Evolutionary conservation across 2,888 invertebrate genomes (phyloP), one percentile per base, ranked within the genome.

Genomic region (Panopea generosa): DNA sequence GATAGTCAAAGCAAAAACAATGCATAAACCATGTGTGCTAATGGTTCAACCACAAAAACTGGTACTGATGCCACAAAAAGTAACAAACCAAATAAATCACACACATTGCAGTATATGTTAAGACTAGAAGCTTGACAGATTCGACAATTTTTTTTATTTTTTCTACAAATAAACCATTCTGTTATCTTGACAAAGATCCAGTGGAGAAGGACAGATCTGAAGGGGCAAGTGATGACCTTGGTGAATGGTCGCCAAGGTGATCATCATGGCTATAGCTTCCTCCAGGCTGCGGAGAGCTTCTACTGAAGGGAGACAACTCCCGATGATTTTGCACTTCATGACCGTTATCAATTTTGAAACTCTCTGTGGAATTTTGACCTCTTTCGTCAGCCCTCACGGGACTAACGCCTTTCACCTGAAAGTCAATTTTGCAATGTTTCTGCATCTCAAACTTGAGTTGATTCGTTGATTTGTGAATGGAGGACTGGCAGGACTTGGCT

Each of bases 371-470:
- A 29, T 43, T 45, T 18, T 43, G 60, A 9, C 4, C 16, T 24
- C 59, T 56, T 14, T 53, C 50, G 9, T 69, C 72, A 33, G 55
- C 62, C 49, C 66, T 57, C 11, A 65, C 45, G 2, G 80, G 73
- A 62, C 80, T 80, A 2, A 55, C 53, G 11, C 65, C 68, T 38
- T 69, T 72, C 14, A 70, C 22, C 55, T 74, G 73, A 38, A 80
- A 80, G 18, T 80, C 80, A 56, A 80, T 62, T 18, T 56, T 55
- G 27, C 70, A 69, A 33, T 74, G 73, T 59, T 70, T 73, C 49
- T 72, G 74, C 18, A 81, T 59, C 29, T 77, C 74, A 4, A 60
- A 57, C 61, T 77, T 81, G 7, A 81, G 72, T 16, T 77, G 77
- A 33, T 68, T 65, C 16, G 72, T 62, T 49, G 81, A 81, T 67